A percentile compares a stretch with the other conserved stretches of the same genome.
Evolutionary conservation across 2,797 vertebrate genomes (phyloP).

Genomic region (Pteropus rufus): DNA sequence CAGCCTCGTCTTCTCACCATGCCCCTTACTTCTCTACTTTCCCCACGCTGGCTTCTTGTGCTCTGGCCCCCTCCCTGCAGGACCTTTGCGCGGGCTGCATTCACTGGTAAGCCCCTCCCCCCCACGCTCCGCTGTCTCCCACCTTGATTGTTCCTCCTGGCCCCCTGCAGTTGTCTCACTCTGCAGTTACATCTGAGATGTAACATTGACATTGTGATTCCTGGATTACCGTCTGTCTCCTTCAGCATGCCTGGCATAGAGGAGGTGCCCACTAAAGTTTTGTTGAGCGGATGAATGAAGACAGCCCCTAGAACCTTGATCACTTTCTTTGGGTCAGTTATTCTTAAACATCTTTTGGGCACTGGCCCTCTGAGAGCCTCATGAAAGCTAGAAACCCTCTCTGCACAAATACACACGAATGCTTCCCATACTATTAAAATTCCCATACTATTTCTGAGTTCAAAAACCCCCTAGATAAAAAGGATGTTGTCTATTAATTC

Average conservation of each 20-base stretch:
- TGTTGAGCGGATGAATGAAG: not conserved
- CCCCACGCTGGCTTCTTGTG: accelerated
- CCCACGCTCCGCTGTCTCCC: not conserved
- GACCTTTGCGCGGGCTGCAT: not conserved
- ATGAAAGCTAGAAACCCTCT: not conserved
- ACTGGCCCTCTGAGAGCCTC: not conserved
- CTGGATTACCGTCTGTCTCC: not conserved
- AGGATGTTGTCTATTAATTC: not conserved
- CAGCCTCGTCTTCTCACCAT: accelerated
- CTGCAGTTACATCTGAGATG: not conserved
- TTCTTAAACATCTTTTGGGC: not conserved
- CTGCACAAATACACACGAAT: not conserved
- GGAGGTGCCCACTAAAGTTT: not conserved
- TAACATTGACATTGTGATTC: not conserved
- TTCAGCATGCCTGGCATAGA: not conserved
- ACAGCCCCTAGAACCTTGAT: not conserved
- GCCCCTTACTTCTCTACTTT: not conserved
- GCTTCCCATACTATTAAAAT: not conserved
- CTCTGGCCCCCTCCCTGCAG: not conserved
- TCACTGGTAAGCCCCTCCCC: no score
- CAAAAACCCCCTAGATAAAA: not conserved
- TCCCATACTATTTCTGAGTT: not conserved
- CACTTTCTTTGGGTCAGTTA: not conserved
- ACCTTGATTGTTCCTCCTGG: not conserved
- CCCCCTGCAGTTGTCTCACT: not conserved